Evolutionary conservation across 64 coral and sea anemone genomes (phyloP), one percentile per base, ranked within the genome.

Genomic region (Montipora capricornis): DNA sequence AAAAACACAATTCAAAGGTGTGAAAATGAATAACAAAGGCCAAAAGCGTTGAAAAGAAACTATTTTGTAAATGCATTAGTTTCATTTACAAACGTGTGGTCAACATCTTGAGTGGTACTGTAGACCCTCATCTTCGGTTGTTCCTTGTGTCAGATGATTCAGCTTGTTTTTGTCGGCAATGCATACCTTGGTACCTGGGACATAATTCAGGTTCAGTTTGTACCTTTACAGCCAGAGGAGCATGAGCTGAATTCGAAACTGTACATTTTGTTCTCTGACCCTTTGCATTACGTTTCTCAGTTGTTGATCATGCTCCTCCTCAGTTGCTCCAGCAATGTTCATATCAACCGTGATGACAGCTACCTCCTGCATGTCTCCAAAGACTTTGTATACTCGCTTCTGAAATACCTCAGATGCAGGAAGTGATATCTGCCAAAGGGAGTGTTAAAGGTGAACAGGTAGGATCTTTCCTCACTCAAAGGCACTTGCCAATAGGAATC

Each of bases 371-470:
- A 83, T 83, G 79, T 91, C 90, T 24, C 46, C 67, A 76, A 91
- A 91, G 49, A 50, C 66, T 91, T 91, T 91, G 79, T 91, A 84
- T 16, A 13, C 53, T 91, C 79, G 80, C 68, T 91, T 91, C 75
- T 83, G 64, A 1, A 91, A 64, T 5, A 74, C 20, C 80, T 91
- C 79, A 48, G 64, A 82, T 1, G 80, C 90, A 80, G 62, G 64
- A 84, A 92, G 20, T 51, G 80, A 37, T 92, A 84, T 44, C 90
- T 44, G 81, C 68, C 67, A 16, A 92, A 84, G 10, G 90, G 80
- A 46, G 22, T 82, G 9, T 92, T 84, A 20, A 92, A 92, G 46
- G 2, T 57, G 10, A 5, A 84, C 0, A 92, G 11, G 81, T 84
- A 83, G 58, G 90, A 92, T 66, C 90, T 92, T 15, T 84, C 90